Conservation (phyloP, 2,888 invertebrate species). For the Euproctis similis region DNA sequence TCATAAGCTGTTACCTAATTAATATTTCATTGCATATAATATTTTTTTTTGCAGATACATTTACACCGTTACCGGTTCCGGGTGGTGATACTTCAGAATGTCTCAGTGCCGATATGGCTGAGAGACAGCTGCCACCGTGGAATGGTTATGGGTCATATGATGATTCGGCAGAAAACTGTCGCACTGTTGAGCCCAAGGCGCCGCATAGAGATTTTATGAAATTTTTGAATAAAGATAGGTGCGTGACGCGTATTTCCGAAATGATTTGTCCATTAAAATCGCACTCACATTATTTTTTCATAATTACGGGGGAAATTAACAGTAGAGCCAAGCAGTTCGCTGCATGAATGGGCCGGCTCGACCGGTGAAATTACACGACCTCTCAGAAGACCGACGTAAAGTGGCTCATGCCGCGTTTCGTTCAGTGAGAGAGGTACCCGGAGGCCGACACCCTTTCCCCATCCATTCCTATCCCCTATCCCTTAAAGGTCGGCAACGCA, state of each 20-base stretch:
- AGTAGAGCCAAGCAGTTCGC: too few species aligned
- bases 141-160: slow-evolving; percentile 93
- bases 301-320: too few species aligned
- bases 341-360: too few species aligned
- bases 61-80: slow-evolving; percentile 76
- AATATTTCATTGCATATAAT: too few species aligned
- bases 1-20: too few species aligned
- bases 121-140: slow-evolving; percentile 85
- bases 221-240: slow-evolving; percentile 87
- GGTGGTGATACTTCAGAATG: slow-evolving; percentile 38
- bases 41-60: slow-evolving; percentile 73
- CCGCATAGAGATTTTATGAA: slow-evolving; percentile 86
- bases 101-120: slow-evolving; percentile 38
- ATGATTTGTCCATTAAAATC: neutral
- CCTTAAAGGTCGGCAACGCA: too few species aligned
- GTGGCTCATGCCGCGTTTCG: too few species aligned
- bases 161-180: slow-evolving; percentile 92
- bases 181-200: slow-evolving; percentile 85
- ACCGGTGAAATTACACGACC: too few species aligned
- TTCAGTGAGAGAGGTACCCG: too few species aligned
- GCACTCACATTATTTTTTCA: neutral
- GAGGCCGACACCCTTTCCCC: too few species aligned
- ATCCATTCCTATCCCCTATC: too few species aligned
- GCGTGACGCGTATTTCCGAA: neutral
- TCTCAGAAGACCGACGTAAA: too few species aligned